Conservation (phyloP, 2,888 invertebrate genomes). For the Dysmachus trigonus region DNA sequence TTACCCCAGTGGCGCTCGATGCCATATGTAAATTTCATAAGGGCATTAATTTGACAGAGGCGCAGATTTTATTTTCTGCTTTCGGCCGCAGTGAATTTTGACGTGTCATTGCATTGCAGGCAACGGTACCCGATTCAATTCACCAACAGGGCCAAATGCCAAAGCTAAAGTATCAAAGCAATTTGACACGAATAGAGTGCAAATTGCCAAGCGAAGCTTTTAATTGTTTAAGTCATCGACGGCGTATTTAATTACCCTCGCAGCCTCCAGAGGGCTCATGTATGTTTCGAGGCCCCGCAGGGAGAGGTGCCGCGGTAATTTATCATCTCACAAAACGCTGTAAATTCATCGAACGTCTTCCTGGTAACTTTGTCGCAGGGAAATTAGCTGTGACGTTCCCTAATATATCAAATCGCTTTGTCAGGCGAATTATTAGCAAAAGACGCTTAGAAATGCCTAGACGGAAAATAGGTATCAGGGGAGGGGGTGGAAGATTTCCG, state of each 20-base stretch:
- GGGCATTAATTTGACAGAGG: not conserved
- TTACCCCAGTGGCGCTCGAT: not conserved
- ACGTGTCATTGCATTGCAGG: not conserved
- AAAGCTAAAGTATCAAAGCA: not conserved
- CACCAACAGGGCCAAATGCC: not conserved
- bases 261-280: not conserved
- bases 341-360: not conserved
- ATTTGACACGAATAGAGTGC: not conserved
- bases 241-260: not conserved
- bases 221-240: not conserved
- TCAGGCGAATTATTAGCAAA: not conserved
- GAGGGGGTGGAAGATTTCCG: not conserved
- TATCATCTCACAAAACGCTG: not conserved
- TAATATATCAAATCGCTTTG: not conserved
- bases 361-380: not conserved
- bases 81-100: not conserved
- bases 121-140: not conserved
- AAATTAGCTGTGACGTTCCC: not conserved
- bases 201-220: not conserved
- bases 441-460: not conserved
- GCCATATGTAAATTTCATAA: not conserved
- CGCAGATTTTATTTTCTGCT: not conserved
- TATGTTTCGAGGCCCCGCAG: not conserved
- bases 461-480: not conserved
- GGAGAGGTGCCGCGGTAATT: not conserved